A percentile compares a stretch with the other conserved stretches of the same genome.
phyloP scores from a whole-genome alignment of 2,797 vertebrate genomes.

The Podarcis siculus region DNA sequence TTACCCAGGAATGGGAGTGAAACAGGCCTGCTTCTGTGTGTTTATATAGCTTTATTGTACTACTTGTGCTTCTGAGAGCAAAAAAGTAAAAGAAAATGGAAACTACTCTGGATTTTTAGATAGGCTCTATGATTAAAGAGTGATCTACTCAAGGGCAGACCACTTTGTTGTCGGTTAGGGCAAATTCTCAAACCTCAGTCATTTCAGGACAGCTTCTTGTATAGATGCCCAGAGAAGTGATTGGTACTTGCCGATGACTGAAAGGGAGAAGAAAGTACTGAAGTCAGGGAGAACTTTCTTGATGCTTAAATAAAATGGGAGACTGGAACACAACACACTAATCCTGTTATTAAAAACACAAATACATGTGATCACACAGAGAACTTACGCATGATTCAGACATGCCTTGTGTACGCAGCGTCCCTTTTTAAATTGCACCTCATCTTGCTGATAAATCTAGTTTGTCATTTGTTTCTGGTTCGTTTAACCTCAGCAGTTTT shows the following conservation, averaged over 20 bases:
- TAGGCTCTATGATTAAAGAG: neutral
- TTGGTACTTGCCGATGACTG: neutral
- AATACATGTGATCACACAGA: neutral
- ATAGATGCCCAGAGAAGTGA: neutral
- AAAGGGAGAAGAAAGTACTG: neutral
- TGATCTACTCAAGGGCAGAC: neutral
- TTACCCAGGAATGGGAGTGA: slow-evolving; percentile 50
- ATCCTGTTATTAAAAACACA: neutral
- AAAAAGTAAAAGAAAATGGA: neutral
- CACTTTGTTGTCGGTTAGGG: neutral
- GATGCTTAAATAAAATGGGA: neutral
- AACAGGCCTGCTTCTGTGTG: neutral
- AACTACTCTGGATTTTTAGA: slow-evolving; percentile 9
- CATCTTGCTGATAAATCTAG: neutral
- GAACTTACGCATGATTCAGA: neutral
- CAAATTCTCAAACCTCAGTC: neutral
- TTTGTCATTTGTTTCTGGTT: neutral
- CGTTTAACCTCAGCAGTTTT: neutral
- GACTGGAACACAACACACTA: neutral
- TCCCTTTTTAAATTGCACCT: neutral
- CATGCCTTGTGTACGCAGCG: neutral
- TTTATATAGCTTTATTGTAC: neutral
- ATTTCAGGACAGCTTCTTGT: neutral
- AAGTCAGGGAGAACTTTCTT: neutral
- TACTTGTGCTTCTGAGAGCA: slow-evolving; percentile 12